Evolutionary conservation across 2,888 invertebrate genomes (phyloP).

Genomic region (Junonia oenone): DNA sequence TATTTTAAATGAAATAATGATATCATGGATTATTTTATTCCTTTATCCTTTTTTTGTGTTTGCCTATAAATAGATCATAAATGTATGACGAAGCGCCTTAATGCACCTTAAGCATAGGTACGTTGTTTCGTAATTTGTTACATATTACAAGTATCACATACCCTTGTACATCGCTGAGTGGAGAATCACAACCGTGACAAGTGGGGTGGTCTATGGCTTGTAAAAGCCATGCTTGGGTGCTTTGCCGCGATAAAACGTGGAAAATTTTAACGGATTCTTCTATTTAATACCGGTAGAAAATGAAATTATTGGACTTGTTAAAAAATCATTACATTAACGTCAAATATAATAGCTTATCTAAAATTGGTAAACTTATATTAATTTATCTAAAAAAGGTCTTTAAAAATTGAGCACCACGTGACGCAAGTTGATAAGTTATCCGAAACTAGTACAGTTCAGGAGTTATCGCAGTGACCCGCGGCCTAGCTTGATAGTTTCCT

Average conservation of each 20-base stretch:
- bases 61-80: not conserved
- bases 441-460: slow-evolving; percentile 68
- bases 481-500: slow-evolving; percentile 47
- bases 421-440: slow-evolving; percentile 72
- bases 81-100: slow-evolving; percentile 29
- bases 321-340: too few species aligned
- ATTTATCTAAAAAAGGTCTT: not conserved
- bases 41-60: too few species aligned
- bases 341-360: not conserved
- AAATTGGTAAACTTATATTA: too few species aligned
- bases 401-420: slow-evolving; percentile 45
- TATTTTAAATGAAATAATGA: not conserved
- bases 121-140: slow-evolving; percentile 16
- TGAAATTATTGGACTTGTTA: slow-evolving; percentile 1
- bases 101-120: too few species aligned
- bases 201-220: slow-evolving; percentile 73
- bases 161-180: slow-evolving; percentile 32
- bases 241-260: slow-evolving; percentile 44
- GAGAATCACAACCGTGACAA: slow-evolving; percentile 67
- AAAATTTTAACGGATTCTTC: slow-evolving; percentile 43
- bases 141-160: slow-evolving; percentile 25
- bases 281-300: slow-evolving; percentile 5
- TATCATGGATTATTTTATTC: too few species aligned
- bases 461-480: slow-evolving; percentile 58
- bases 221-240: slow-evolving; percentile 65